Evolutionary conservation across 1,140 invertebrate genomes (phyloP).

Genomic region (Cylas formicarius): DNA sequence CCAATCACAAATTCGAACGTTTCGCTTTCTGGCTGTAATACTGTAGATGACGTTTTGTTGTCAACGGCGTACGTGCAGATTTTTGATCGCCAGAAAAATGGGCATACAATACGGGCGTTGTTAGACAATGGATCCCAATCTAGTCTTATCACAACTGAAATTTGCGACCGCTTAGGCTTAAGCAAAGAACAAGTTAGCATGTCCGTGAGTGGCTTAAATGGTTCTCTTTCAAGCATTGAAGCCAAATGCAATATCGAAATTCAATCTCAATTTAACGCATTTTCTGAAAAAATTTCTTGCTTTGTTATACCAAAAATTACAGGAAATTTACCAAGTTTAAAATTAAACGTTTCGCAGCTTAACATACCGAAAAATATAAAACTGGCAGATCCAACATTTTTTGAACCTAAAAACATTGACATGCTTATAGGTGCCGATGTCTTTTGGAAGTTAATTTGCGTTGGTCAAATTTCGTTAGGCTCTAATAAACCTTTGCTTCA

Average conservation of each 20-base stretch:
- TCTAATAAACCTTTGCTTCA: slow-evolving; percentile 5
- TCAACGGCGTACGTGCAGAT: slow-evolving; percentile 7
- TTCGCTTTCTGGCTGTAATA: neutral
- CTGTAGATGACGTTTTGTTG: slow-evolving; percentile 4
- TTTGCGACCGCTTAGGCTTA: slow-evolving; percentile 3
- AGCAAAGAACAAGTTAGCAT: slow-evolving; percentile 2
- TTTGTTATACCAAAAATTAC: slow-evolving; percentile 12
- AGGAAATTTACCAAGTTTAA: slow-evolving; percentile 7
- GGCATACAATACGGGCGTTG: slow-evolving; percentile 16
- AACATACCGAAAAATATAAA: slow-evolving; percentile 6
- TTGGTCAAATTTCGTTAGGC: slow-evolving; percentile 3
- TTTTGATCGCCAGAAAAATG: slow-evolving; percentile 1
- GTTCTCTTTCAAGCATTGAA: neutral
- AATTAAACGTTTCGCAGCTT: slow-evolving; percentile 2
- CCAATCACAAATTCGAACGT: neutral
- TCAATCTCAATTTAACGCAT: slow-evolving; percentile 1
- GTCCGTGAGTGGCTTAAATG: slow-evolving; percentile 2
- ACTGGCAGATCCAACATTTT: slow-evolving; percentile 10
- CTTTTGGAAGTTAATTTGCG: slow-evolving; percentile 9
- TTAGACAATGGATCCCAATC: slow-evolving; percentile 28
- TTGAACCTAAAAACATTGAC: slow-evolving; percentile 10
- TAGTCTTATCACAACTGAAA: slow-evolving; percentile 34
- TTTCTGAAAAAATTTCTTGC: slow-evolving; percentile 1
- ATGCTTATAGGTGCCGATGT: slow-evolving; percentile 12
- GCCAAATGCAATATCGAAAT: neutral